Evolutionary conservation across 2,888 invertebrate genomes (phyloP), one percentile per base, ranked within the genome.

Genomic region (Rambutsinella grinnellia): DNA sequence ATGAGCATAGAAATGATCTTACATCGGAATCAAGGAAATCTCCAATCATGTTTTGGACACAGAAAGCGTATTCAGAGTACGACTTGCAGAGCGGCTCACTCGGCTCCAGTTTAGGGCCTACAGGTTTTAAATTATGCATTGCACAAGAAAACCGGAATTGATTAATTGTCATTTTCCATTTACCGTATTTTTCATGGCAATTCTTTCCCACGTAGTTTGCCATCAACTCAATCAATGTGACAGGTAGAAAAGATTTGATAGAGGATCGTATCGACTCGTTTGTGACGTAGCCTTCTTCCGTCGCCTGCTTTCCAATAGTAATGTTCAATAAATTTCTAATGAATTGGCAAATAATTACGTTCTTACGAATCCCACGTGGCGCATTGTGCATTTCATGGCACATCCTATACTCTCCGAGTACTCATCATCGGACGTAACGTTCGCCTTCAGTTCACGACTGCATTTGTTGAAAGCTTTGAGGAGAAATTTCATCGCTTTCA

Each of bases 361-460:
- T n/a, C 72, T 70, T 63, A 76, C 70, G 21, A 58, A 65, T 17
- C 28, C 65, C 3, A 58, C 19, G 17, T 26, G 47, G 6, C 60
- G 58, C 69, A 76, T 63, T 15, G 76, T 69, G 28, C 76, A 76
- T 17, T 76, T 76, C 54, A 76, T 65, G 19, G 69, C 65, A 19
- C 76, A 76, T 26, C 72, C 72, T 8, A 72, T 58, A 21, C 66
- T 72, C 24, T 72, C 72, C 60, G 65, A 65, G 28, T 51, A 72
- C 19, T 65, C 72, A 44, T 72, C 51, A 28, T 65, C 66, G 10
- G 13, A 24, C 10, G 65, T 66, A 2, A 49, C 17, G 21, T 72
- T 72, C 0, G 72, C 72, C 24, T 72, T 72, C 0, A 72, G 60
- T 17, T 72, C 58, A 23, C 72, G 28, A 46, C 65, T 72, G 53